Evolutionary conservation across 1,140 invertebrate genomes (phyloP).

Genomic region (Bombus soroeensis): DNA sequence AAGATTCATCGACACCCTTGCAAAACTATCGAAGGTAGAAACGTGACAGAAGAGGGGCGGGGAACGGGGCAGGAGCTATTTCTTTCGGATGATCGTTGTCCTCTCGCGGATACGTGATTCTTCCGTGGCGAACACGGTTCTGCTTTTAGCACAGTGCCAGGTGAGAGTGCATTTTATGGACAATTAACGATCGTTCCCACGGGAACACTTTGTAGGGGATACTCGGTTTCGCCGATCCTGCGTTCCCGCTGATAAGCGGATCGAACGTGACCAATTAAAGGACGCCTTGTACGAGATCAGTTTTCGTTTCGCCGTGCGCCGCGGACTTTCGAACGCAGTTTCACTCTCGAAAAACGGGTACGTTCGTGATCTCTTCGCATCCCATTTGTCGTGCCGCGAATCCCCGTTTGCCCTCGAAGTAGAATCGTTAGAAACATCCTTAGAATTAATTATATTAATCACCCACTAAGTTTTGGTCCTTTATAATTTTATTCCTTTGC

Average conservation of each 20-base stretch:
- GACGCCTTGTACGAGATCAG: conserved; percentile 44
- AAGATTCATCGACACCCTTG: conserved; percentile 3
- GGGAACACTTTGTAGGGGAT: conserved; percentile 46
- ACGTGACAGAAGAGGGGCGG: neutral
- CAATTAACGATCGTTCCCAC: conserved; percentile 52
- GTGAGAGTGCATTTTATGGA: conserved; percentile 50
- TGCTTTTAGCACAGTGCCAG: conserved; percentile 48
- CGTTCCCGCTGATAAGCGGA: conserved; percentile 41
- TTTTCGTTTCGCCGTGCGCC: conserved; percentile 21
- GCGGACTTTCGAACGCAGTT: neutral
- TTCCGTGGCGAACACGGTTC: conserved; percentile 36
- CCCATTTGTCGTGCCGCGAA: neutral
- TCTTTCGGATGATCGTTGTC: conserved; percentile 47
- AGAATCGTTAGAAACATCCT: neutral
- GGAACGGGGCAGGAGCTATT: neutral
- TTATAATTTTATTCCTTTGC: no score
- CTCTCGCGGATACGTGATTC: conserved; percentile 33
- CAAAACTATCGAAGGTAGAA: conserved; percentile 1
- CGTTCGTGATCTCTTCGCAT: neutral
- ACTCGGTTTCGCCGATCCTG: conserved; percentile 29
- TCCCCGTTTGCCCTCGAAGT: neutral
- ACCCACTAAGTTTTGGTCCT: neutral
- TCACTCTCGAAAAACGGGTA: conserved; percentile 31
- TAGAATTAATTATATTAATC: neutral
- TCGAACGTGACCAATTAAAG: conserved; percentile 54